Base-by-base conservation (phyloP, 2,888 invertebrate species). In the Anthophora plumipes region DNA sequence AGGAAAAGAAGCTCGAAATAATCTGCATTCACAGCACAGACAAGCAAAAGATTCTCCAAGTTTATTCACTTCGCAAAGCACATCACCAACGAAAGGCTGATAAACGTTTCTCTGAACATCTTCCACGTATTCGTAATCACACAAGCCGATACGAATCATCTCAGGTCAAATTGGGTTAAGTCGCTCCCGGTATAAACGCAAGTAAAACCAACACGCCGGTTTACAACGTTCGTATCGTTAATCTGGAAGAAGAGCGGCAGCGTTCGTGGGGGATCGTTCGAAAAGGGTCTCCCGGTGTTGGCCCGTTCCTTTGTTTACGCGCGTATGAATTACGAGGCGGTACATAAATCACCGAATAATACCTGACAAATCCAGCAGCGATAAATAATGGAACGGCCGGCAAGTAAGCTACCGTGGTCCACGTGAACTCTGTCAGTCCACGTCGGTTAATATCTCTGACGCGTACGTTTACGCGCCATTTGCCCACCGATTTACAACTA, bases 391-490 rank as follows among this genome's bases (percentile, higher is more conserved):
- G 77, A 22, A 60, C 55, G 61, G 72, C 55, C 57, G 37, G 77
- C 61, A 78, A 68, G 67, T 77, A 77, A 82, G 83, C 77, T 77
- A 74, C 70, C 74, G 74, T 43, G 57, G 82, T 64, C 77, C 68
- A 73, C 75, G 69, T 57, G 80, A 77, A 83, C 74, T 60, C 72
- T 77, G 80, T 77, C 83, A 80, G 67, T 80, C 73, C 63, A 14
- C 69, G 80, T 63, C 75, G 77, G 77, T 85, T 82, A 85, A 86
- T 78, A 80, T 48, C 75, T 31, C 46, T 57, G 72, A 48, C 63
- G 84, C 59, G 75, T 61, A 74, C 83, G 83, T 86, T 86, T 86
- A 86, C 85, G 80, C 83, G 85, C 64, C 74, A 74, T 79, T 86
- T 74, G 68, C 76, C 37, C 48, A 69, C 59, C 83, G 86, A 86